Percentiles rank a stretch among this genome's conserved stretches.
Evolutionary conservation across 2,797 vertebrate species (phyloP).

Genomic region (Megaceryle alcyon): DNA sequence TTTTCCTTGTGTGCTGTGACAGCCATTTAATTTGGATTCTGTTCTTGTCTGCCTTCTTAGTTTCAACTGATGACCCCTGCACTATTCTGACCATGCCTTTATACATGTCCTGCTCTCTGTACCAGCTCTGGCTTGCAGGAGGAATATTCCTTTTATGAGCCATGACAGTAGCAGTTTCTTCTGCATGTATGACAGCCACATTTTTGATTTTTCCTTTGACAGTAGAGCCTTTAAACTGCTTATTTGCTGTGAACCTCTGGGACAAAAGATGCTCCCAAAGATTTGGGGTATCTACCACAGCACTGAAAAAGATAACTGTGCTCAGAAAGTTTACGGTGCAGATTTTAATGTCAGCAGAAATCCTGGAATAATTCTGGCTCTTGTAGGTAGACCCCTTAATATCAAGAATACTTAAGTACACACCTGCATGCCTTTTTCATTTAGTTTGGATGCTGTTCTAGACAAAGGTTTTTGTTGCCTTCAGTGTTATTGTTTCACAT

Average conservation of each 20-base stretch:
- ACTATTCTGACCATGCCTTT: background rate
- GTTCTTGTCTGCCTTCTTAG: background rate
- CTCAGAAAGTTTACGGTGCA: background rate
- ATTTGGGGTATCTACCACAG: background rate
- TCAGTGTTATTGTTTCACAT: background rate
- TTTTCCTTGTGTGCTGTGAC: background rate
- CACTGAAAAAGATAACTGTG: background rate
- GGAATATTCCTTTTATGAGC: background rate
- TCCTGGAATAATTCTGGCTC: background rate
- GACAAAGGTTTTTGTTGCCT: background rate
- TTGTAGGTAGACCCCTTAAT: background rate
- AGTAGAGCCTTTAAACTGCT: background rate
- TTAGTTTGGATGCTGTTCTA: background rate
- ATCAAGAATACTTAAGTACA: background rate
- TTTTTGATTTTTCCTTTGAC: background rate
- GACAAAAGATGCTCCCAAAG: background rate
- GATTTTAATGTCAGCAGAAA: background rate
- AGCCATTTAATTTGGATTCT: background rate
- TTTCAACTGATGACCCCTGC: background rate
- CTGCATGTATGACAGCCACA: fast-evolving
- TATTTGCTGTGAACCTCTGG: background rate
- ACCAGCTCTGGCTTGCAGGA: background rate
- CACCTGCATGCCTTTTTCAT: background rate
- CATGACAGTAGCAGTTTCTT: background rate
- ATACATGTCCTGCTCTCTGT: background rate